Evolutionary conservation across 2,797 vertebrate genomes (phyloP).

Genomic region (Rhabdophis nuchalis): DNA sequence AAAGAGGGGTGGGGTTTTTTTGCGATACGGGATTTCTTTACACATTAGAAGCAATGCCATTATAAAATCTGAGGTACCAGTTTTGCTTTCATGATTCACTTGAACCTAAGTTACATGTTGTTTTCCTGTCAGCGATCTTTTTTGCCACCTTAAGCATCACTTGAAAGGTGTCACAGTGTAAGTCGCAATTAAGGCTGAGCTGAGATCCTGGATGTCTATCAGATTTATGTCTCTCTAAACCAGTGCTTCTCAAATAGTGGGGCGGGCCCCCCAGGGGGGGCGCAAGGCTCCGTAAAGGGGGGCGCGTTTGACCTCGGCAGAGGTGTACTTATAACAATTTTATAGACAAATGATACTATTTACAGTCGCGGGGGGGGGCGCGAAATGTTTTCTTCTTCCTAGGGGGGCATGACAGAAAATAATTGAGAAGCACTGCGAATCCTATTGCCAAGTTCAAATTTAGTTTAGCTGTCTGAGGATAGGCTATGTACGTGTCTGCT

Average conservation of each 20-base stretch:
- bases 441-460: neutral
- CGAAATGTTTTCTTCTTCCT: too few species aligned
- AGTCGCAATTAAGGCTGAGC: neutral
- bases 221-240: neutral
- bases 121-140: neutral
- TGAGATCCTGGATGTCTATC: neutral
- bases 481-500: neutral
- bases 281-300: too few species aligned
- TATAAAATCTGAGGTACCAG: neutral
- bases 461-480: neutral
- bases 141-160: neutral
- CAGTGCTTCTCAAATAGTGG: too few species aligned
- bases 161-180: neutral
- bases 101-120: neutral
- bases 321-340: too few species aligned
- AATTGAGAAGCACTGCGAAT: too few species aligned
- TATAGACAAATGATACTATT: too few species aligned
- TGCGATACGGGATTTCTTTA: neutral
- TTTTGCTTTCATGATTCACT: neutral
- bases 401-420: too few species aligned
- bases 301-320: too few species aligned
- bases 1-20: neutral
- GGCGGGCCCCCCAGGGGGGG: too few species aligned
- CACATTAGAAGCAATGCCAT: neutral
- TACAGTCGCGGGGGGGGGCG: too few species aligned